phyloP scores from a whole-genome alignment of 37 sponge, comb jelly and placozoan species.

The Bolinopsis microptera region DNA sequence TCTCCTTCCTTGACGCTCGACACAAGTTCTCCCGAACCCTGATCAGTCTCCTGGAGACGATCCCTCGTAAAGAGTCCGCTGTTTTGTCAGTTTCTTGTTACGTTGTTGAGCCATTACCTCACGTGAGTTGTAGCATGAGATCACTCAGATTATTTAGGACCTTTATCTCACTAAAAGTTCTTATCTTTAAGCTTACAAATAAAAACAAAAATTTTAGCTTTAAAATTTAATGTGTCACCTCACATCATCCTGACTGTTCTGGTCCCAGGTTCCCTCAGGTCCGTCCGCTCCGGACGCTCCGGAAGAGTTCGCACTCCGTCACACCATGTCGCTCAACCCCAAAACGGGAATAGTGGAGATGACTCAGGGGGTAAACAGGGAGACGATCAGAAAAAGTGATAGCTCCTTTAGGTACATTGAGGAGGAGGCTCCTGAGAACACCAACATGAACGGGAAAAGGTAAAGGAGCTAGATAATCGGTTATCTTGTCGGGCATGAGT shows the following conservation, averaged over 20 bases:
- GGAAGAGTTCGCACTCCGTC: not conserved
- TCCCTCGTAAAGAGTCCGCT: slow-evolving; percentile 35
- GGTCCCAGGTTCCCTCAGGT: slow-evolving; percentile 23
- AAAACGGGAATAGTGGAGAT: slow-evolving; percentile 48
- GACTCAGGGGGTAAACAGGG: not conserved
- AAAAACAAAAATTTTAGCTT: too few relatives aligned
- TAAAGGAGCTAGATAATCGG: not conserved
- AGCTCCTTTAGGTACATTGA: slow-evolving; percentile 60
- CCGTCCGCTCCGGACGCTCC: slow-evolving; percentile 9
- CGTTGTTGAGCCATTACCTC: slow-evolving; percentile 45
- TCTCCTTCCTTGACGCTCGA: slow-evolving; percentile 38
- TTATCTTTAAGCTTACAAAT: too few relatives aligned
- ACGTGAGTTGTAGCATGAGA: not conserved
- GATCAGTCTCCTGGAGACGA: slow-evolving; percentile 51
- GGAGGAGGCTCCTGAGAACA: not conserved
- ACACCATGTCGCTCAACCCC: slow-evolving; percentile 25
- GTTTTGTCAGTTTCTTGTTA: slow-evolving; percentile 31
- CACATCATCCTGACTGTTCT: not conserved
- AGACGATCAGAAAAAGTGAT: slow-evolving; percentile 10
- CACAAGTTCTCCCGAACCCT: slow-evolving; percentile 61
- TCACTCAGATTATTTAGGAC: not conserved
- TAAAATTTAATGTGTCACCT: not conserved
- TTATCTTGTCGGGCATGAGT: too few relatives aligned
- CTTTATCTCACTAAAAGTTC: too few relatives aligned
- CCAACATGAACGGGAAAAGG: slow-evolving; percentile 65